A percentile compares a stretch with the other conserved stretches of the same genome.
Conservation (phyloP, 2,888 invertebrate species). For the Xanthia icteritia region DNA sequence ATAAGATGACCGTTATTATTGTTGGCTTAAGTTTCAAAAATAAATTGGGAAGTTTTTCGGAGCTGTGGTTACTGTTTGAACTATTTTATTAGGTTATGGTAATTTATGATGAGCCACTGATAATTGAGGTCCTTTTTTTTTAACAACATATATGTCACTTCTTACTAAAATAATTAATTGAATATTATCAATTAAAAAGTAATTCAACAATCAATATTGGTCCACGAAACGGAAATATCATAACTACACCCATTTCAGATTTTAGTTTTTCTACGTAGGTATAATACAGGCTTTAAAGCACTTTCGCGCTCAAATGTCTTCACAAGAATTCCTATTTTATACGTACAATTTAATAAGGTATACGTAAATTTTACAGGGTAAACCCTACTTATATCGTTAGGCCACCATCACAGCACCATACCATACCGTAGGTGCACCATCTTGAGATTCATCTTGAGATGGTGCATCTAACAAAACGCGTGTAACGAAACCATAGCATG, state of each 20-base stretch:
- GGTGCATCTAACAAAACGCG: not conserved
- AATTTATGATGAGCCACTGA: not conserved
- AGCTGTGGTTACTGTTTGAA: not conserved
- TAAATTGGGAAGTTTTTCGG: not conserved
- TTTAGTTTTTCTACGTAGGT: not conserved
- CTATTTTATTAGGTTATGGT: not conserved
- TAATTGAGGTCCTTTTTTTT: not conserved
- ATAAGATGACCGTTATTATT: constrained; percentile 38
- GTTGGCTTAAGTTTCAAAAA: constrained; percentile 17
- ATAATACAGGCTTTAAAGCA: not conserved
- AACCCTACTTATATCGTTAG: not conserved
- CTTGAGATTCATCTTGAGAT: not conserved
- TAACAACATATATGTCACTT: not conserved
- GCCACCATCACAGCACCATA: too few relatives aligned
- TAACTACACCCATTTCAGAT: not conserved
- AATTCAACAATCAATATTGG: not conserved
- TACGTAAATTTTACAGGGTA: too few relatives aligned
- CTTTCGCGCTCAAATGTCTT: not conserved
- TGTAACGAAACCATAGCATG: not conserved
- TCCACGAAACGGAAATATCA: not conserved
- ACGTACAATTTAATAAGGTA: not conserved
- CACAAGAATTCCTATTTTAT: not conserved
- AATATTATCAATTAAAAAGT: not conserved
- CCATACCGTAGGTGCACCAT: too few relatives aligned
- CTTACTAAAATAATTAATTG: not conserved